These are phyloP conservation scores for Hydrochoerus hydrochaeris DNA, from an alignment of 2,113 vertebrate genomes.

Conservation along the genomic window DNA sequence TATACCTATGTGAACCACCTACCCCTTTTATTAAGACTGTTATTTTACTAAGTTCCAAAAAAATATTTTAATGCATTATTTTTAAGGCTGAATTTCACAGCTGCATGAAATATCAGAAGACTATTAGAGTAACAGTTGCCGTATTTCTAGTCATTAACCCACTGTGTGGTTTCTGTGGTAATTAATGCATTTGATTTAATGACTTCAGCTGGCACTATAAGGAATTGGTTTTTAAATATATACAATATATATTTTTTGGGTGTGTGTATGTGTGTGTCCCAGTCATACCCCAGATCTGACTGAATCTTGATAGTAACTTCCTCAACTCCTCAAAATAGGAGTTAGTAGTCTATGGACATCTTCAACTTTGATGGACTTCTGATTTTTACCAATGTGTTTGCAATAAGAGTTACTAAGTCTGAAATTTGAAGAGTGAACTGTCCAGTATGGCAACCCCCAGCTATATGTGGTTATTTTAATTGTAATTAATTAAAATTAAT, in stretches of 20 bases:
- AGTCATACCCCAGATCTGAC: not conserved
- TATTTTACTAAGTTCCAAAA: conserved; percentile 28
- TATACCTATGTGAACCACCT: not conserved
- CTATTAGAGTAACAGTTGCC: conserved; percentile 28
- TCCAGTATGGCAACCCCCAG: not conserved
- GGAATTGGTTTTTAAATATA: conserved; percentile 21
- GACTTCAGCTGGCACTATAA: not conserved
- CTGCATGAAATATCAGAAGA: not conserved
- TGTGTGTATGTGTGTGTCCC: not conserved
- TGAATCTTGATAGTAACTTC: conserved; percentile 16
- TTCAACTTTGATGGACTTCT: conserved; percentile 11
- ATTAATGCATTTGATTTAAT: conserved; percentile 52
- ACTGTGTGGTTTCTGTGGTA: conserved; percentile 37
- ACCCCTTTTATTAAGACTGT: not conserved
- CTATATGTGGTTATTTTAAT: not conserved
- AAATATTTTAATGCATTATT: not conserved
- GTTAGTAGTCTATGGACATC: not conserved
- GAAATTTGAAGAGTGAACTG: conserved; percentile 29
- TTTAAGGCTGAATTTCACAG: conserved; percentile 37
- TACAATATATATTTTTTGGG: not conserved
- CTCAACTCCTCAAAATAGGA: not conserved
- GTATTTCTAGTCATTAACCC: conserved; percentile 20
- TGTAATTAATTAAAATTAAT: conserved; percentile 34
- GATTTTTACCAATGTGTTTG: conserved; percentile 6
- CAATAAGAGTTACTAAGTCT: not conserved